phyloP scores from a whole-genome alignment of 2,113 vertebrate species.

The Charadrius vociferus region DNA sequence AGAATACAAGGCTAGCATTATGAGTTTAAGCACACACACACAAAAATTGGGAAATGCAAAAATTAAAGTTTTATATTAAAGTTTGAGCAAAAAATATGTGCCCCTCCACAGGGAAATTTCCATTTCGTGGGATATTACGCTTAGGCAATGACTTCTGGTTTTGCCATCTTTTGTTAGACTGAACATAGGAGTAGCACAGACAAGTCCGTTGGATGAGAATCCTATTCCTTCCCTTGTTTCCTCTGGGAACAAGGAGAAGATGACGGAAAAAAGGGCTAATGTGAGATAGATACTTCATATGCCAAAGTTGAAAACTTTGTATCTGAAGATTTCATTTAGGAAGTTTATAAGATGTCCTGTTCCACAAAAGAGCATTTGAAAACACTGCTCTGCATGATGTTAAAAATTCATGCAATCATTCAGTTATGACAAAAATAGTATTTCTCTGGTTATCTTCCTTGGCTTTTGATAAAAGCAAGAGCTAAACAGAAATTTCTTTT shows the following conservation, averaged over 20 bases:
- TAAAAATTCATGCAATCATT: background rate
- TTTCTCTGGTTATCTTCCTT: background rate
- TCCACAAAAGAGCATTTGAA: background rate
- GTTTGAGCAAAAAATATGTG: background rate
- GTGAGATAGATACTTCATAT: background rate
- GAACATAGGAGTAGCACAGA: background rate
- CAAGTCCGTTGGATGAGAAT: background rate
- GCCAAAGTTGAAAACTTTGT: background rate
- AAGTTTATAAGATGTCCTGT: background rate
- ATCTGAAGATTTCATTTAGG: background rate
- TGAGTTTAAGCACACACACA: background rate
- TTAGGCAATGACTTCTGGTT: background rate
- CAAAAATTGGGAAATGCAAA: background rate
- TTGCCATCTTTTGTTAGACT: background rate
- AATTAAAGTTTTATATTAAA: background rate
- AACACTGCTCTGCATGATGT: background rate
- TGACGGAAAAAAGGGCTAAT: background rate
- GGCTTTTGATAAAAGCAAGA: background rate
- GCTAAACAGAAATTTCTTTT: background rate
- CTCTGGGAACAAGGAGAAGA: background rate
- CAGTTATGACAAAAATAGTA: background rate
- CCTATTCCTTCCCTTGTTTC: background rate
- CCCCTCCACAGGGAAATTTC: background rate
- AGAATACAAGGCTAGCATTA: constrained; percentile 8
- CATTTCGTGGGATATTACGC: background rate